Base-by-base conservation (phyloP, 2,113 vertebrate species). In the Lynx canadensis region DNA sequence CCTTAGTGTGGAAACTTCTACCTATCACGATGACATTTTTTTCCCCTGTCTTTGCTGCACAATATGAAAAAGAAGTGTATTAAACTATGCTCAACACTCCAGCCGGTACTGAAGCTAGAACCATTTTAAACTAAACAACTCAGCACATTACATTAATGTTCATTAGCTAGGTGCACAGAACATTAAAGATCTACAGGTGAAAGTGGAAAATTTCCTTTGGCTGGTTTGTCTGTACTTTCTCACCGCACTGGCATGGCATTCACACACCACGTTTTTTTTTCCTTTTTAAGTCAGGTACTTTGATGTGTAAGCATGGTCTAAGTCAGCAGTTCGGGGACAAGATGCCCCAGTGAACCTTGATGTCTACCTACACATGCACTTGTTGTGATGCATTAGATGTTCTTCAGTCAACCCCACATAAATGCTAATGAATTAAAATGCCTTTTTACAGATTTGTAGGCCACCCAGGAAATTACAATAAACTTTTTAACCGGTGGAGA, bases 401-500 rank as follows among this genome's bases (percentile, higher is more conserved):
- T 91, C 81, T 93, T 88, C 71, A 65, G 78, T 81, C 65, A 85
- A 65, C 41, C 36, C 81, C 48, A 21, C 78, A 69, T 71, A 71
- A 96, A 85, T 93, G 50, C 66, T 98, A 93, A 98, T 95, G 68
- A 98, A 98, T 63, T 82, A 95, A 73, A 98, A 98, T 89, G 94
- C 36, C 74, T 10, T 98, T 98, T 98, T 98, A 84, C 98, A 99
- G 99, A 98, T 99, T 99, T 99, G 99, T 99, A 94, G 99, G 99
- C 89, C 99, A 99, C 96, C 99, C 99, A 79, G 99, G 99, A 97
- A 99, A 99, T 97, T 99, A 99, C 98, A 99, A 99, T 99, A 99
- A 99, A 98, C 99, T 99, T 97, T 99, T 99, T 98, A 99, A 99
- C 98, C 99, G 99, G 97, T 99, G 99, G 99, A 99, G 99, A 97